Evolutionary conservation across 2,113 vertebrate species (phyloP).

Genomic region (Papio anubis): DNA sequence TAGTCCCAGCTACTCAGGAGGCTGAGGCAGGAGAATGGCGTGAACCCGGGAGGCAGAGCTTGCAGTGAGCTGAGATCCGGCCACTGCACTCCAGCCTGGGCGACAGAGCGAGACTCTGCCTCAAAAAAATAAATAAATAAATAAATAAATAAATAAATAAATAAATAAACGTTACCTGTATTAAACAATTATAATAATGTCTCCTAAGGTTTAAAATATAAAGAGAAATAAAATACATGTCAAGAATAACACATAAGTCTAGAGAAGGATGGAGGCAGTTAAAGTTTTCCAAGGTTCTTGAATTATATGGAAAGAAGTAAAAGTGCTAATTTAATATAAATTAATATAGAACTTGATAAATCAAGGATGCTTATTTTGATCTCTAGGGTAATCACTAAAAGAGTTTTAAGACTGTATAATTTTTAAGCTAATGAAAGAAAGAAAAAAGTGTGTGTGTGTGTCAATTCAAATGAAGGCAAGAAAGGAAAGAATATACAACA

Average conservation of each 20-base stretch:
- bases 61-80: too few relatives aligned
- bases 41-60: too few relatives aligned
- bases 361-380: neutral
- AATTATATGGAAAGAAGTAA: neutral
- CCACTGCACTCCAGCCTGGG: too few relatives aligned
- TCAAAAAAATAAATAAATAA: too few relatives aligned
- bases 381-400: neutral
- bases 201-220: neutral
- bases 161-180: neutral
- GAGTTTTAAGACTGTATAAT: neutral
- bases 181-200: neutral
- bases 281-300: neutral
- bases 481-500: neutral
- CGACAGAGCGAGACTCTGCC: too few relatives aligned
- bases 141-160: too few relatives aligned
- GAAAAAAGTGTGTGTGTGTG: neutral
- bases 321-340: neutral
- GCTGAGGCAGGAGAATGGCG: too few relatives aligned
- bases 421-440: neutral
- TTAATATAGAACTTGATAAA: neutral
- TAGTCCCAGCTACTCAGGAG: too few relatives aligned
- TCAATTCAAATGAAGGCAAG: neutral
- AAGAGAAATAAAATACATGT: neutral
- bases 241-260: neutral
- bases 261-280: neutral